Conservation (phyloP, 2,888 invertebrate species). For the Megaustenia siamemsis region DNA sequence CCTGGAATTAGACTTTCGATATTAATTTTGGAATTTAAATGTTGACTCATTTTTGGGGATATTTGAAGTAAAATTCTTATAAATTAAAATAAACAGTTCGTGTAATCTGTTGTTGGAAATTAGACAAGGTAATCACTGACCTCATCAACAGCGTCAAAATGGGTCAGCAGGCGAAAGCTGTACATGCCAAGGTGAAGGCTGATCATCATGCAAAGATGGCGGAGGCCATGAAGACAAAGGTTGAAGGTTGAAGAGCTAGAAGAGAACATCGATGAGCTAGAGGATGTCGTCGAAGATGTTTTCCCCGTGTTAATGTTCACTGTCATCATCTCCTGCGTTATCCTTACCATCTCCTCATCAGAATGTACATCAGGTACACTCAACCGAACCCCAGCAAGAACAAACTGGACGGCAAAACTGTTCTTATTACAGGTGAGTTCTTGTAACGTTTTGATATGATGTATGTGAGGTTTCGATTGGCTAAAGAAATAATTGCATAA, state of each 20-base stretch:
- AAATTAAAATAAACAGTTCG: no score
- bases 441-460: no score
- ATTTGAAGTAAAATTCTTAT: no score
- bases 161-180: neutral
- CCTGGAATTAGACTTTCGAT: no score
- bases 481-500: no score
- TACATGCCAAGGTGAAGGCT: conserved; percentile 41
- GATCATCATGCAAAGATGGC: conserved; percentile 50
- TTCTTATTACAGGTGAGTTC: conserved; percentile 70
- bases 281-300: conserved; percentile 63
- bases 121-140: no score
- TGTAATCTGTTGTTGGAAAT: no score
- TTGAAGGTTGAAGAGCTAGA: conserved; percentile 61
- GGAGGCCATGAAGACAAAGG: conserved; percentile 55
- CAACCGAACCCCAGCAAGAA: conserved; percentile 67
- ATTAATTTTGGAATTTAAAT: no score
- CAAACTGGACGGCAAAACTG: conserved; percentile 71
- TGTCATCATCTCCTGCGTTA: conserved; percentile 63
- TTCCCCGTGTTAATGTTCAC: conserved; percentile 66
- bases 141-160: neutral
- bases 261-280: conserved; percentile 62
- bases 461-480: no score
- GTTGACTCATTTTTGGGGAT: no score
- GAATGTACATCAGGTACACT: conserved; percentile 70
- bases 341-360: conserved; percentile 66